These are phyloP conservation scores for Strigamia transsilvanica DNA, from an alignment of 2,888 invertebrate genomes.

Conservation along the genomic window DNA sequence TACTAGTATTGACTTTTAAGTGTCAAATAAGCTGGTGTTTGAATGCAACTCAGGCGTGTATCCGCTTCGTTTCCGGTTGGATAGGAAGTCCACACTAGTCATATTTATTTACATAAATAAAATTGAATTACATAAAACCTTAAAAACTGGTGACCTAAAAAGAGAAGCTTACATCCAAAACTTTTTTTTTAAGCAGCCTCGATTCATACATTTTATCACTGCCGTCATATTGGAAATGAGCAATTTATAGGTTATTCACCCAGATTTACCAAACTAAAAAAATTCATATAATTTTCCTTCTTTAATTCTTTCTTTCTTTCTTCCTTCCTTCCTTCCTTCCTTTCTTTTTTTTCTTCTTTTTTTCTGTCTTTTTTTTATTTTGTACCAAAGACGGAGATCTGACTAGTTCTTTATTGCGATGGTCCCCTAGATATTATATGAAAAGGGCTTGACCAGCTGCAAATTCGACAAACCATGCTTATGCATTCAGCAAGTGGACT, in stretches of 20 bases:
- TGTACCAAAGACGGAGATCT: too few relatives aligned
- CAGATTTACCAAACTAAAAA: background rate
- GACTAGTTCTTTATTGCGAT: background rate
- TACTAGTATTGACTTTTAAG: background rate
- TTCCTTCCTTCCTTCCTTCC: too few relatives aligned
- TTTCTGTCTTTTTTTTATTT: too few relatives aligned
- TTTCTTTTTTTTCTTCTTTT: too few relatives aligned
- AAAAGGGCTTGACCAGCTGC: background rate
- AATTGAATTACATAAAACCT: background rate
- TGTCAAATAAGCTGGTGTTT: background rate
- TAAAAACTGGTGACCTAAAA: background rate
- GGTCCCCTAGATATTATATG: background rate
- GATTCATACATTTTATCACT: background rate
- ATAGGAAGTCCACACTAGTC: background rate
- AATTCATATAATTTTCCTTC: background rate
- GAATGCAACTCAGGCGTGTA: slow-evolving; percentile 23
- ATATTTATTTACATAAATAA: background rate
- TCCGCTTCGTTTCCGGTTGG: slow-evolving; percentile 25
- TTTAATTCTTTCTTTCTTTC: too few relatives aligned
- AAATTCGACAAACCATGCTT: background rate
- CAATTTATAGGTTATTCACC: background rate
- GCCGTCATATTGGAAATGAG: background rate
- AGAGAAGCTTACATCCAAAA: background rate
- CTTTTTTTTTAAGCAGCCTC: background rate
- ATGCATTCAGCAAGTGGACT: slow-evolving; percentile 38